Percentiles rank a stretch among this genome's conserved stretches.
Evolutionary conservation across 1,140 invertebrate species (phyloP).

Genomic region (Oppia nitens): DNA sequence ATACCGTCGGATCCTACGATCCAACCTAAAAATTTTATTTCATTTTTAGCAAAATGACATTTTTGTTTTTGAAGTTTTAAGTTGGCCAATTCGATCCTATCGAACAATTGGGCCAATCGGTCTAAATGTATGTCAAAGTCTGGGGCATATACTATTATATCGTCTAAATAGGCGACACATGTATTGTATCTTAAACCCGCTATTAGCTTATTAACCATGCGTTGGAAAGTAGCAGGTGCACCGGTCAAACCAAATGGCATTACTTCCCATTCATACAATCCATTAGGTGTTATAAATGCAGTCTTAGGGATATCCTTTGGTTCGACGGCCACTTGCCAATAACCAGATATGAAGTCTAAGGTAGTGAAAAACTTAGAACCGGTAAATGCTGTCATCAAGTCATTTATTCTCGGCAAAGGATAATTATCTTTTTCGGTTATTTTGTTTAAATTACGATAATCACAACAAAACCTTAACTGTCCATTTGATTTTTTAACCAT

Average conservation of each 20-base stretch:
- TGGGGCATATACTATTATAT: constrained; percentile 21
- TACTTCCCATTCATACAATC: constrained; percentile 16
- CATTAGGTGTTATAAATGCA: constrained; percentile 11
- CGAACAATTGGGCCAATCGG: constrained; percentile 21
- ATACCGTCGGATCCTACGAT: constrained; percentile 16
- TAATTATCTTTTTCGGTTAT: constrained; percentile 31
- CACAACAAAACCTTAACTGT: constrained; percentile 32
- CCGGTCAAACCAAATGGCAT: constrained; percentile 21
- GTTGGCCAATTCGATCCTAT: constrained; percentile 10
- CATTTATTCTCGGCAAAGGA: constrained; percentile 33
- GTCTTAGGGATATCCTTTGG: constrained; percentile 8
- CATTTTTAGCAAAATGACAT: constrained; percentile 12
- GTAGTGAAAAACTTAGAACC: neutral
- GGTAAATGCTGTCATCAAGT: neutral
- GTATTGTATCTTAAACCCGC: constrained; percentile 11
- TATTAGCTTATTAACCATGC: constrained; percentile 20
- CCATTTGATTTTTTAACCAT: constrained; percentile 33
- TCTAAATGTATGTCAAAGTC: constrained; percentile 20
- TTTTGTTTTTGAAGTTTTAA: constrained; percentile 18
- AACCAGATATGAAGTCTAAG: constrained; percentile 17
- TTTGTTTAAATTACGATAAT: constrained; percentile 31
- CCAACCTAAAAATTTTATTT: constrained; percentile 18
- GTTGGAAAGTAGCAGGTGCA: constrained; percentile 22
- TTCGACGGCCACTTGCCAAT: constrained; percentile 11
- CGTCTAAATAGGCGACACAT: constrained; percentile 23